Evolutionary conservation across 2,113 vertebrate genomes (phyloP).

Genomic region (Equus quagga): DNA sequence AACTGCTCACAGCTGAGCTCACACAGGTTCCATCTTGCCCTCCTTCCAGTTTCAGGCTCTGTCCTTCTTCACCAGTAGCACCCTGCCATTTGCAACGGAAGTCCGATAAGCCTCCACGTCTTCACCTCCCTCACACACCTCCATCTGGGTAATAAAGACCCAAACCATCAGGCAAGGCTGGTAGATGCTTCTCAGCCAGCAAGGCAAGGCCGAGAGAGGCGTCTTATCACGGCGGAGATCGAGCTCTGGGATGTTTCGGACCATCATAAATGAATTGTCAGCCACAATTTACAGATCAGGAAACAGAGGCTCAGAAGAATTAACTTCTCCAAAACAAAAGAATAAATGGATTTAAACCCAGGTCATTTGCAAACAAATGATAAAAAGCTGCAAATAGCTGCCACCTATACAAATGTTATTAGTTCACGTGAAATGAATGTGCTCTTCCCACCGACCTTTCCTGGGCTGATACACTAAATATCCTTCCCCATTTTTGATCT

Average conservation of each 20-base stretch:
- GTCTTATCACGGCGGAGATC: fast-evolving
- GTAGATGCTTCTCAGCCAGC: background rate
- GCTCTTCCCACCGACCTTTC: background rate
- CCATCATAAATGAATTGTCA: background rate
- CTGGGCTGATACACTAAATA: background rate
- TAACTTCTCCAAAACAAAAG: conserved; percentile 4
- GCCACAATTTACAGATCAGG: background rate
- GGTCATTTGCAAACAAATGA: background rate
- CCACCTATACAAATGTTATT: background rate
- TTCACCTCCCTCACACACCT: background rate
- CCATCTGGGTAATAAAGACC: background rate
- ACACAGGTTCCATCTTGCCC: fast-evolving
- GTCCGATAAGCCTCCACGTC: background rate
- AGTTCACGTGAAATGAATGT: background rate
- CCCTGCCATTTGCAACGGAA: background rate
- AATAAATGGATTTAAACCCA: background rate
- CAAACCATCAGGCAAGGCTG: background rate
- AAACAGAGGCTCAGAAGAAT: background rate
- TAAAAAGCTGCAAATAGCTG: background rate
- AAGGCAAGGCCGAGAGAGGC: fast-evolving
- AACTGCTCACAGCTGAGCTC: background rate
- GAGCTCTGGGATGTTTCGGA: background rate
- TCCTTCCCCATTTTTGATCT: background rate
- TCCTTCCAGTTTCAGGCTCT: background rate
- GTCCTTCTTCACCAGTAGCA: background rate